Percentiles rank a stretch among this genome's conserved stretches.
Evolutionary conservation across 2,113 vertebrate species (phyloP).

Genomic region (Passer montanus): DNA sequence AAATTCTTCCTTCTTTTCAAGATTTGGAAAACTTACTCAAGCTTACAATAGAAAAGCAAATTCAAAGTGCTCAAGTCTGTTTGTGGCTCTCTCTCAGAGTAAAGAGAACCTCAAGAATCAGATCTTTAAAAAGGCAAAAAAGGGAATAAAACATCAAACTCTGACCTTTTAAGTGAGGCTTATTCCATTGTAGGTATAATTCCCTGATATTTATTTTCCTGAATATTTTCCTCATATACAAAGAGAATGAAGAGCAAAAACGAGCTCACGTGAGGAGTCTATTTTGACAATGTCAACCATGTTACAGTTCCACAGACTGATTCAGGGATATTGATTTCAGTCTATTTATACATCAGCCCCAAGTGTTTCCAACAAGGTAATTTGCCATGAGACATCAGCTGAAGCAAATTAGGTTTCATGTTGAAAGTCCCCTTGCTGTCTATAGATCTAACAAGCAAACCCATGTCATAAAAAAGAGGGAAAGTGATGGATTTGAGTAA

Average conservation of each 20-base stretch:
- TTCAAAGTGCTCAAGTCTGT: not conserved
- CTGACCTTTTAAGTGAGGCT: not conserved
- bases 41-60: not conserved
- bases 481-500: not conserved
- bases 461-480: not conserved
- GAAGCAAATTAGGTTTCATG: slow-evolving; percentile 58
- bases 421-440: slow-evolving; percentile 28
- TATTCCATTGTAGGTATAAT: not conserved
- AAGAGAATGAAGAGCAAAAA: not conserved
- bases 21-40: not conserved
- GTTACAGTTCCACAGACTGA: slow-evolving; percentile 12
- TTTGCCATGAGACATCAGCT: slow-evolving; percentile 57
- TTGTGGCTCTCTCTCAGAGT: not conserved
- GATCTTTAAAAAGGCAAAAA: not conserved
- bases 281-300: slow-evolving; percentile 3
- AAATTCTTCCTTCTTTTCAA: not conserved
- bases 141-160: slow-evolving; percentile 2
- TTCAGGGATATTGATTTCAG: slow-evolving; percentile 54
- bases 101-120: not conserved
- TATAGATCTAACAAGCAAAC: slow-evolving; percentile 11
- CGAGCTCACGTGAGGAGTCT: not conserved
- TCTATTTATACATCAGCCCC: slow-evolving; percentile 59
- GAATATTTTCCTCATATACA: not conserved
- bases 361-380: slow-evolving; percentile 61
- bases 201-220: slow-evolving; percentile 42